Percentiles rank a stretch among this genome's conserved stretches.
Evolutionary conservation across 2,113 vertebrate genomes (phyloP).

Genomic region (Macrotis lagotis): DNA sequence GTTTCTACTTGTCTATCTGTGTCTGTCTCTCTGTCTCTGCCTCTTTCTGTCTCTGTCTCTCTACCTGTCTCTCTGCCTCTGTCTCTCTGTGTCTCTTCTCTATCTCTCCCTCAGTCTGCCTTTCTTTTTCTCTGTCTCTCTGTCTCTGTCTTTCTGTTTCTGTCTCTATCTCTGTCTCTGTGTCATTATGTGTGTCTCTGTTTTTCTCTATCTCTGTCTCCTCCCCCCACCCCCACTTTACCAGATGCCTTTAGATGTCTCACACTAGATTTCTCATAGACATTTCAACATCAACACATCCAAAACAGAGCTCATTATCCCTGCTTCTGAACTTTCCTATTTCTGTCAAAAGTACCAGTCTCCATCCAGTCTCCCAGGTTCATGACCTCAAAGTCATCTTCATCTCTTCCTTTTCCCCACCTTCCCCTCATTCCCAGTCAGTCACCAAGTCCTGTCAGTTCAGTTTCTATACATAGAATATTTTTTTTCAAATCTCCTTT

Average conservation of each 20-base stretch:
- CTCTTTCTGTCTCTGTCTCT: too few species aligned
- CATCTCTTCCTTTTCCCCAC: not conserved
- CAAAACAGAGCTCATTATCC: not conserved
- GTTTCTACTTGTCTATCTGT: not conserved
- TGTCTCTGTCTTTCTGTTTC: not conserved
- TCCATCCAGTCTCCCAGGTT: not conserved
- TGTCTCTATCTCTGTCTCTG: rapidly evolving
- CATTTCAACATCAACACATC: not conserved
- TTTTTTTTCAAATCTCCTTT: not conserved
- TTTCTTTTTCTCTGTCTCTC: not conserved
- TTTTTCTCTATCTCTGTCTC: too few species aligned
- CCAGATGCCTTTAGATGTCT: not conserved
- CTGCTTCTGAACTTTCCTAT: not conserved
- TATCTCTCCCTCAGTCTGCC: too few species aligned
- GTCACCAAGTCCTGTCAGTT: not conserved
- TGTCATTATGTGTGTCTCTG: too few species aligned
- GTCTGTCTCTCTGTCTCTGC: not conserved
- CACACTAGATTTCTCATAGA: too few species aligned
- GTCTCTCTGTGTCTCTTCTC: too few species aligned
- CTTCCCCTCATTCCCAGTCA: not conserved
- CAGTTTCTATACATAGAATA: not conserved
- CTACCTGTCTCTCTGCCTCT: too few species aligned
- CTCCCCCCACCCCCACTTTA: not conserved
- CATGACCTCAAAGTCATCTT: not conserved
- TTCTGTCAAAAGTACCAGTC: not conserved